Evolutionary conservation across 1,140 invertebrate species (phyloP).

Genomic region (Drosophila pallidifrons): DNA sequence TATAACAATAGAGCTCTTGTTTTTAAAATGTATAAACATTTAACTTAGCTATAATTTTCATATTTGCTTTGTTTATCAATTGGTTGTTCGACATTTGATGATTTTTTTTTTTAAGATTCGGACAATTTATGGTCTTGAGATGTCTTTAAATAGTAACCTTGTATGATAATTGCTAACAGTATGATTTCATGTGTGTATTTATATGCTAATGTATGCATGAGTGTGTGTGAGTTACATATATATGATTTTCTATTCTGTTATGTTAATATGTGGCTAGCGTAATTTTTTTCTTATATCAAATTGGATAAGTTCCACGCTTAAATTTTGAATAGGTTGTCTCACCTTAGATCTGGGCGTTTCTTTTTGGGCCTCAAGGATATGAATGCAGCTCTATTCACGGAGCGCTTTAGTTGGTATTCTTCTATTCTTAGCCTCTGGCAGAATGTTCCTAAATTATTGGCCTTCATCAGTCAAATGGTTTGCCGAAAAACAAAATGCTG

Average conservation of each 20-base stretch:
- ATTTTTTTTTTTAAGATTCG: conserved; percentile 24
- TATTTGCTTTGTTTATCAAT: background rate
- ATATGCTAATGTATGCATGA: conserved; percentile 11
- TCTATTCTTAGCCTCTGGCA: conserved; percentile 62
- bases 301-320: conserved; percentile 11
- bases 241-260: conserved; percentile 32
- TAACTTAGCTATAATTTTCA: conserved; percentile 39
- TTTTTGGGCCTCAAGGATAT: conserved; percentile 7
- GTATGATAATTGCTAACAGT: conserved; percentile 52
- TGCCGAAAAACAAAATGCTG: conserved; percentile 83
- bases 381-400: conserved; percentile 67
- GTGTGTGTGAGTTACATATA: conserved; percentile 16
- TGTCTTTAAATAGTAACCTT: conserved; percentile 69
- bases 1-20: conserved; percentile 57
- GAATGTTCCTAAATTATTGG: conserved; percentile 49
- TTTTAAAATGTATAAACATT: conserved; percentile 44
- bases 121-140: conserved; percentile 40
- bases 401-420: conserved; percentile 47
- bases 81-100: conserved; percentile 41
- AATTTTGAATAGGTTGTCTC: conserved; percentile 21
- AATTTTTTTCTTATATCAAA: conserved; percentile 50
- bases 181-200: conserved; percentile 30
- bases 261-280: conserved; percentile 53
- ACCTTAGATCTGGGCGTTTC: conserved; percentile 11
- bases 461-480: conserved; percentile 69